Base-by-base conservation (phyloP, 2,888 invertebrate genomes). In the Papilio gigon region DNA sequence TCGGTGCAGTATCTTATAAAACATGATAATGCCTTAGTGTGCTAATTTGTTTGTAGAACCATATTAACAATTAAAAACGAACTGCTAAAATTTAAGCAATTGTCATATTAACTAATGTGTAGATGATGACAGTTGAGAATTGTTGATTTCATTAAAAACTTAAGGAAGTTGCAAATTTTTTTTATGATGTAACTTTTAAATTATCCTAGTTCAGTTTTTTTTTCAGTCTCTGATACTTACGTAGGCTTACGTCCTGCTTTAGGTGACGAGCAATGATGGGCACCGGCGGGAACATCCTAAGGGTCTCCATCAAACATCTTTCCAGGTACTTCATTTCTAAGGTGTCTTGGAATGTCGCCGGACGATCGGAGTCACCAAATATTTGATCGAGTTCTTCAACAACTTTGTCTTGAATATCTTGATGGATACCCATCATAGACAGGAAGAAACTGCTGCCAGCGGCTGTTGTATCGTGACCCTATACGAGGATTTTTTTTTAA, bases 321-420 rank as follows among this genome's bases (percentile, higher is more conserved):
- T 97, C 97, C 75, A 97, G 87, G 79, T 96, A 96, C 84, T 97
- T 97, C 96, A 97, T 96, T 84, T 96, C 95, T n/a, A 96, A 82
- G 1, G 96, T 96, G 74, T 97, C 97, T 77, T 95, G 95, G 89
- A 95, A 96, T 12, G 96, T 96, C 58, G 95, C 95, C 3, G 95
- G 94, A 22, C 96, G 93, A 78, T 96, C 94, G 0, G 95, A 95
- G 75, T 95, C 95, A 42, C 95, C 95, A 80, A 97, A 97, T 74
- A 97, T 96, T 67, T 93, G 93, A 75, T 96, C 93, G 42, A 97
- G 78, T 84, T 97, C 96, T 72, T 95, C 94, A 62, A 95, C 89
- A 4, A 96, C 95, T 78, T 94, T 95, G 72, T 94, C 92, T 86
- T 96, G 96, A 74, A 96, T 93, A 68, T 95, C 91, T 78, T 95